phyloP scores from a whole-genome alignment of 2,113 vertebrate species.

The Pleuronectes platessa region DNA sequence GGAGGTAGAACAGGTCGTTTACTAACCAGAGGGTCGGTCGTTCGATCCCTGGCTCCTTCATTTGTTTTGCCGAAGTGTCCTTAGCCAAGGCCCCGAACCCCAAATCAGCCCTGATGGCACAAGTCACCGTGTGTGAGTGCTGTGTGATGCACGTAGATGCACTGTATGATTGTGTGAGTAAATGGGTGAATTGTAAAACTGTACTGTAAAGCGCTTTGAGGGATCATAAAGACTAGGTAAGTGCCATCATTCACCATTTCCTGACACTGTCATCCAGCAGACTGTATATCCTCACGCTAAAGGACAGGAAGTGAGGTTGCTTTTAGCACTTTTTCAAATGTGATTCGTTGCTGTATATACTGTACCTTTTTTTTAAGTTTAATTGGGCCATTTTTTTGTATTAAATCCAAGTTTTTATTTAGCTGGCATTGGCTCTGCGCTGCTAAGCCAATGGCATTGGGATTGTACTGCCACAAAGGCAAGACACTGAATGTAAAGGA shows the following conservation, averaged over 20 bases:
- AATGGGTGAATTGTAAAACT: too few relatives aligned
- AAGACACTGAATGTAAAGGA: conserved; percentile 44
- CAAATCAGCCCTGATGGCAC: too few relatives aligned
- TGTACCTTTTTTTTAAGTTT: conserved; percentile 50
- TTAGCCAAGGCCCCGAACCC: too few relatives aligned
- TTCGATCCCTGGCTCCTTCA: too few relatives aligned
- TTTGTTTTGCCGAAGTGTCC: background rate
- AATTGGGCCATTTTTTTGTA: conserved; percentile 44
- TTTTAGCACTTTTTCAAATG: conserved; percentile 30
- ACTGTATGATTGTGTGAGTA: too few relatives aligned
- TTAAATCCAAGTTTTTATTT: conserved; percentile 45
- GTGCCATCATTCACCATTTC: background rate
- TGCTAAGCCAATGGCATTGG: conserved; percentile 38
- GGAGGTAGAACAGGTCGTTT: too few relatives aligned
- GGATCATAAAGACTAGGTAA: background rate
- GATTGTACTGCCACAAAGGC: conserved; percentile 44
- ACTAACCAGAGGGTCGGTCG: too few relatives aligned
- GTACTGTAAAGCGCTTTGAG: background rate
- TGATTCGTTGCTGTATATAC: conserved; percentile 33
- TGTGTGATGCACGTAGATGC: too few relatives aligned
- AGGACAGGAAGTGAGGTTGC: conserved; percentile 18
- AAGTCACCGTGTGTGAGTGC: too few relatives aligned
- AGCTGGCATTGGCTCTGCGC: conserved; percentile 38
- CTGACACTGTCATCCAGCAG: background rate
- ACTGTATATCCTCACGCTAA: conserved; percentile 1